Base-by-base conservation (phyloP, 2,113 vertebrate species). In the Clarias batrachus region DNA sequence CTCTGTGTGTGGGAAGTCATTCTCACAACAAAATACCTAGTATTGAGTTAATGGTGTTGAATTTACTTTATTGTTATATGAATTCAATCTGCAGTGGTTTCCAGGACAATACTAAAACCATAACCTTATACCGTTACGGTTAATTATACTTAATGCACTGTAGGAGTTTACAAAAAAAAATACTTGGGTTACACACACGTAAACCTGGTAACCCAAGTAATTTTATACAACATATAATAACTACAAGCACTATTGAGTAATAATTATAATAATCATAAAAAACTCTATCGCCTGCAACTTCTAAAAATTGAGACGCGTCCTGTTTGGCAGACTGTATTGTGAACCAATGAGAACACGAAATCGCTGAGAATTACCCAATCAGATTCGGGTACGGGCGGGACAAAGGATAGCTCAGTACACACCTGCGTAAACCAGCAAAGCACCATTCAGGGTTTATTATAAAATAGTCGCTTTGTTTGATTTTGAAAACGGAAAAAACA, bases 401-500 rank as follows among this genome's bases (percentile, higher is more conserved):
- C 1, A 27, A 12, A 3, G 25, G 25, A 85, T 30, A 85, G 33
- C 77, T 62, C 65, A 59, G 65, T 17, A 66, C 62, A 57, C 83
- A 87, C 88, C 86, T 87, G 73, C 66, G 59, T 59, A 89, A 81
- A 81, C 86, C 65, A 87, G 86, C 62, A 87, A 87, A 81, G 25
- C 62, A 81, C 74, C n/a, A 52, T 71, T 70, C 73, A 25, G 27
- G 57, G 25, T 6, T 37, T 83, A 1, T 11, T 63, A 73, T 25
- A 30, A 84, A 66, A 86, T 63, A 80, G 84, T 73, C 66, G 76
- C 14, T 48, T 19, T 14, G 76, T 19, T 19, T 79, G 10, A 79
- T 19, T 52, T 52, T 5, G 10, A 52, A 41, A 54, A 27, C 10
- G 3, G 5, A 4, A 30, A 30, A 19, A 48, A 65, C 25, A 3